Evolutionary conservation across 2,888 invertebrate species (phyloP), one percentile per base, ranked within the genome.

Genomic region (Melipona bicolor): DNA sequence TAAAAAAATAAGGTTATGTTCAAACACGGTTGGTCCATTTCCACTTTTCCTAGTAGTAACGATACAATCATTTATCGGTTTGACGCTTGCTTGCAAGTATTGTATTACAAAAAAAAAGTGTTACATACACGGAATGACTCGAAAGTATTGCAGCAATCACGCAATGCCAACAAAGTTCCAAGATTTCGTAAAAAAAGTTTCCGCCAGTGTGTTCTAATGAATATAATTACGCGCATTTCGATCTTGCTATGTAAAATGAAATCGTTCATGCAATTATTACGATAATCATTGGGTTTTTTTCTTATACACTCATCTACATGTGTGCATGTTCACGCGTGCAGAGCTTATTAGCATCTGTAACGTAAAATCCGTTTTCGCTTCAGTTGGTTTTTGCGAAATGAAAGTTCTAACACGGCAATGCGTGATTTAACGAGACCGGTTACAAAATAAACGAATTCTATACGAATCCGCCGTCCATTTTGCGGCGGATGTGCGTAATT

Each of bases 331-430:
- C 9, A 56, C 27, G 67, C 56, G 32, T 67, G 17, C 43, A 15
- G 49, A 75, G 21, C 21, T 67, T 4, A n/a, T 75, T 67, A 75
- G 27, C 56, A 2, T 52, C 15, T 56, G 27, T 71, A 61, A 1
- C 62, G 24, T 32, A 64, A 61, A 68, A 77, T 75, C 67, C 64
- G 64, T 76, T 77, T 77, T 81, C 32, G 54, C 52, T 71, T 27
- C 32, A 65, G 62, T 67, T 80, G 50, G 77, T 68, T 64, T 59
- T 64, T 72, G 72, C 64, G 49, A 76, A 80, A 76, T 52, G 72
- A 73, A 80, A 72, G 68, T 36, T 72, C 19, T 52, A n/a, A n/a
- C 36, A 24, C 19, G 24, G 43, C 4, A 19, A 36, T 6, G 43
- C 43, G 19, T n/a, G 13, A 21, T 73, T 32, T 27, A 32, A 62